These are phyloP conservation scores for Pissodes strobi DNA, from an alignment of 1,140 invertebrate genomes.

Conservation along the genomic window DNA sequence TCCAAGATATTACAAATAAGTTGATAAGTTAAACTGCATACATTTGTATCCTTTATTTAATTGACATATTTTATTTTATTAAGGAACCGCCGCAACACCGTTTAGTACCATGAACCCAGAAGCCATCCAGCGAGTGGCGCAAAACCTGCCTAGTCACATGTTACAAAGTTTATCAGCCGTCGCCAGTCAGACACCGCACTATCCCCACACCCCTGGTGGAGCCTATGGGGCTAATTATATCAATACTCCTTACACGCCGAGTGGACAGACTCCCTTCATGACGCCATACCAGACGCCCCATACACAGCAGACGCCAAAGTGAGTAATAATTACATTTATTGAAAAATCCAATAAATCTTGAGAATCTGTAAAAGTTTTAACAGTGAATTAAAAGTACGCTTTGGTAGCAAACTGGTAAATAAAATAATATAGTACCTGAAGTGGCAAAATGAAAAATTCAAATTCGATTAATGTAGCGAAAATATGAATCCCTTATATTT, in stretches of 20 bases:
- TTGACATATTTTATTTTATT: background rate
- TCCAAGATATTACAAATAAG: no score
- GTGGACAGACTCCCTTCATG: slow-evolving; percentile 88
- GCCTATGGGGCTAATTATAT: slow-evolving; percentile 60
- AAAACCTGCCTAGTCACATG: slow-evolving; percentile 73
- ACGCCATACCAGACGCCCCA: slow-evolving; percentile 82
- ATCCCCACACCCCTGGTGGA: slow-evolving; percentile 66
- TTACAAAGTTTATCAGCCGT: slow-evolving; percentile 71
- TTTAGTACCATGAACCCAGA: slow-evolving; percentile 65
- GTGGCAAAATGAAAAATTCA: no score
- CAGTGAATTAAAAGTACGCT: no score
- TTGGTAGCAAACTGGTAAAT: no score
- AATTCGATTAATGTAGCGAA: no score
- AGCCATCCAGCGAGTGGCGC: slow-evolving; percentile 74
- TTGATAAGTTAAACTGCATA: no score
- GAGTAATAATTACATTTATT: no score
- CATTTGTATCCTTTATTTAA: no score
- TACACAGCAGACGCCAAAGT: slow-evolving; percentile 63
- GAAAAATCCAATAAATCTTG: no score
- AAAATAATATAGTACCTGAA: no score
- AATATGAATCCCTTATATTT: no score
- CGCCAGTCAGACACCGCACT: slow-evolving; percentile 70
- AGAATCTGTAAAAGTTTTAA: no score
- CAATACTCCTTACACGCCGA: slow-evolving; percentile 82
- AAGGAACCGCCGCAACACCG: slow-evolving; percentile 39